Base-by-base conservation (phyloP, 2,113 vertebrate genomes). In the Neolamprologus sp. region DNA sequence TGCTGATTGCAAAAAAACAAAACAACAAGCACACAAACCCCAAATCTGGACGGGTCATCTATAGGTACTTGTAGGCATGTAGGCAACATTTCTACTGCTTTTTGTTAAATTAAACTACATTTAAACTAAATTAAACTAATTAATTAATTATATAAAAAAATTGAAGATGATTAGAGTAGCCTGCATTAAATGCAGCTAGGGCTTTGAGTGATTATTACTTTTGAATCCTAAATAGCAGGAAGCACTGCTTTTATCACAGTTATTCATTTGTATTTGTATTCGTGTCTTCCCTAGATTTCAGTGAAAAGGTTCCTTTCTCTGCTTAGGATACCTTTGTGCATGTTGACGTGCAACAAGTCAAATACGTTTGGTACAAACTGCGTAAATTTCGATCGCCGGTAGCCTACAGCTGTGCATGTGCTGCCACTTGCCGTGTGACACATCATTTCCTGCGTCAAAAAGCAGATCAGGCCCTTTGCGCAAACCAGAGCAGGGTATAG, bases 371-470 rank as follows among this genome's bases (percentile, higher is more conserved):
- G 6, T n/a, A 30, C 16, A 78, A 12, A 5, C 17, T 75, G 40
- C 23, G 19, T 40, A 21, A 68, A 42, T 42, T 23, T 71, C 14
- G 16, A 49, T 28, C 45, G 2, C 1, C 45, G 4, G 73, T 12
- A n/a, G 73, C 73, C 45, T 30, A 30, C 73, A 33, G 45, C 45
- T 78, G 73, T 51, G 45, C 17, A 2, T 51, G 73, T 40, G 30
- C 13, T 21, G 5, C 12, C n/a, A 37, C 10, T 37, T 37, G n/a
- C 30, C 16, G 4, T 4, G 13, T 85, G 84, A 80, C 42, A n/a
- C 89, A 47, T 88, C 86, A 87, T 30, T 90, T 92, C 91, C 93
- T 75, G 91, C 26, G 1, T 23, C 4, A 7, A 7, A 6, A 10
- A 42, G 21, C 3, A 6, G 7, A 54, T 2, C 33, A 11, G 33